phyloP scores from a whole-genome alignment of 2,888 invertebrate genomes.

The Epistrophe eligans region DNA sequence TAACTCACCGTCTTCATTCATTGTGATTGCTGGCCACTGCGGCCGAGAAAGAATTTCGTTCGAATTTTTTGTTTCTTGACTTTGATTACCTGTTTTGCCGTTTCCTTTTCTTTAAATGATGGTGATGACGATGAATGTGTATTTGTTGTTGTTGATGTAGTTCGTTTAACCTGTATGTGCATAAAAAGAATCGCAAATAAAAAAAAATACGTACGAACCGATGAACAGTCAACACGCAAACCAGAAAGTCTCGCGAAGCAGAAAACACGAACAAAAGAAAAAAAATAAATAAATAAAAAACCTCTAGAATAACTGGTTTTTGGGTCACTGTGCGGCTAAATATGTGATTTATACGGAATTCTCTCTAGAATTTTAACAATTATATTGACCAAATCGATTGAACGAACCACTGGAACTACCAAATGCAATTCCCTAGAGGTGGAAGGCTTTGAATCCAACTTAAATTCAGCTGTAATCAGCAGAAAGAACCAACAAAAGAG shows the following conservation, averaged over 20 bases:
- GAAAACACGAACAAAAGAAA: constrained; percentile 16
- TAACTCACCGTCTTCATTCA: constrained; percentile 27
- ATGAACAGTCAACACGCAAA: constrained; percentile 66
- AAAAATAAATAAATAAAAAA: constrained; percentile 28
- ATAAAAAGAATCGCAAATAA: constrained; percentile 24
- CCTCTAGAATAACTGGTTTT: constrained; percentile 74
- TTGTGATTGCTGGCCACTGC: not conserved
- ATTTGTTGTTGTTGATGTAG: constrained; percentile 16
- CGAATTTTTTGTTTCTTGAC: constrained; percentile 12
- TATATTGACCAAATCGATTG: constrained; percentile 54
- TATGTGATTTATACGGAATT: constrained; percentile 64
- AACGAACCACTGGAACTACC: constrained; percentile 35
- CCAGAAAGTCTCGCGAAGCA: constrained; percentile 46
- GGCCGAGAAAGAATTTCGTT: constrained; percentile 36
- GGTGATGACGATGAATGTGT: constrained; percentile 52
- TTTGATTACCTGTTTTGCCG: constrained; percentile 65
- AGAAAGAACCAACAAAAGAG: constrained; percentile 33
- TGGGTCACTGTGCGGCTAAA: constrained; percentile 73
- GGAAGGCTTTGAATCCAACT: not conserved
- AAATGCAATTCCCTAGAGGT: constrained; percentile 24
- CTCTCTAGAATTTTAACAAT: constrained; percentile 45
- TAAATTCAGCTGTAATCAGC: constrained; percentile 50
- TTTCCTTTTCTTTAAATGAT: constrained; percentile 20
- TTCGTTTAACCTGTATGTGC: constrained; percentile 34
- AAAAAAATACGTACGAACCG: constrained; percentile 24